Evolutionary conservation across 2,797 vertebrate species (phyloP).

Genomic region (Sebastolobus alascanus): DNA sequence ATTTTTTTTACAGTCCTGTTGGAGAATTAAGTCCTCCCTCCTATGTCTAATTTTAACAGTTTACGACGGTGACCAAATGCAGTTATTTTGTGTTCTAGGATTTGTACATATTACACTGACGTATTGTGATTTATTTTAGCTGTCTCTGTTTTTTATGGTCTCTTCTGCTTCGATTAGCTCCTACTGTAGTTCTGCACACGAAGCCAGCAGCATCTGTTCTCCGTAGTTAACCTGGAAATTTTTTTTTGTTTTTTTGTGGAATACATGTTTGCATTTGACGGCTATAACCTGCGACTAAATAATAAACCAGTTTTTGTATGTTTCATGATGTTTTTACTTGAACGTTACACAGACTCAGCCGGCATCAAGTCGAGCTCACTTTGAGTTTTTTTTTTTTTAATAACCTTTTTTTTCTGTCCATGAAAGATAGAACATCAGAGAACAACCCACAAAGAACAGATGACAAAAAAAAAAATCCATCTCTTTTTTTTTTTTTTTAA

Average conservation of each 20-base stretch:
- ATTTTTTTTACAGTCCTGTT: neutral
- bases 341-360: slow-evolving; percentile 5
- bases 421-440: slow-evolving; percentile 86
- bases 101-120: slow-evolving; percentile 70
- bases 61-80: slow-evolving; percentile 44
- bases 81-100: slow-evolving; percentile 33
- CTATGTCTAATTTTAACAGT: neutral
- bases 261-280: slow-evolving; percentile 59
- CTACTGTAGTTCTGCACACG: slow-evolving; percentile 38
- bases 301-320: slow-evolving; percentile 78
- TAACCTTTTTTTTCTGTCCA: slow-evolving; percentile 83
- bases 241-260: slow-evolving; percentile 43
- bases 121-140: slow-evolving; percentile 42
- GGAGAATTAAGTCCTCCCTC: neutral
- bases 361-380: slow-evolving; percentile 6
- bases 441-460: slow-evolving; percentile 87
- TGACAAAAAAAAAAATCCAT: slow-evolving; percentile 74
- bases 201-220: slow-evolving; percentile 55
- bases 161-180: slow-evolving; percentile 46
- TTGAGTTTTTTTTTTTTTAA: slow-evolving; percentile 75
- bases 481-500: slow-evolving; percentile 75
- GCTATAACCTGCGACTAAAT: slow-evolving; percentile 78
- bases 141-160: slow-evolving; percentile 26
- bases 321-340: slow-evolving; percentile 38
- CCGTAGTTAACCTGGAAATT: slow-evolving; percentile 68